Conservation (phyloP, 2,113 vertebrate genomes). For the Psophia crepitans region DNA sequence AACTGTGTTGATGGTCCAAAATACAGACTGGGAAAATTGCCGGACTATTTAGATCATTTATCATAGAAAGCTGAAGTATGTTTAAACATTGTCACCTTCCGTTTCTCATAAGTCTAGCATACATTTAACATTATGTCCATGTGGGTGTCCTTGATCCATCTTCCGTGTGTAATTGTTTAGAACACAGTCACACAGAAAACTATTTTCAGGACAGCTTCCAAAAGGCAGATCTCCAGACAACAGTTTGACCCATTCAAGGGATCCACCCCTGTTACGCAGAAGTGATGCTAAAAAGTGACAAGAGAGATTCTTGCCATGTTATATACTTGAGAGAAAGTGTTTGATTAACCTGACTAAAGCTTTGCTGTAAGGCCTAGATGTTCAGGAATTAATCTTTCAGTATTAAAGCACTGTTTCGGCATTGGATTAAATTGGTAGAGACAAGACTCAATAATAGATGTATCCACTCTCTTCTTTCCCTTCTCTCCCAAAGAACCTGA, state of each 20-base stretch:
- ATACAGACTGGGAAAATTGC: background rate
- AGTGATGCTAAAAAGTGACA: background rate
- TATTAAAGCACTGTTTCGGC: background rate
- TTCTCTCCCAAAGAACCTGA: background rate
- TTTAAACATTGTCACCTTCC: background rate
- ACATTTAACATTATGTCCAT: rapidly evolving
- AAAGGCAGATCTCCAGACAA: background rate
- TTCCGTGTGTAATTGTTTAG: background rate
- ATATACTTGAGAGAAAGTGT: background rate
- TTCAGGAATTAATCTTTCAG: background rate
- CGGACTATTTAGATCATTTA: background rate
- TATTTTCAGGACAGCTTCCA: background rate
- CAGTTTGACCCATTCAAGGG: background rate
- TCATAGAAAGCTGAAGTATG: background rate
- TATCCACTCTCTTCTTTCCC: background rate
- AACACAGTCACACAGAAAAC: background rate
- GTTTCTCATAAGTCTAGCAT: background rate
- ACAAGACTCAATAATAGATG: background rate
- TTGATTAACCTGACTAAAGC: background rate
- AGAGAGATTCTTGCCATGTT: background rate
- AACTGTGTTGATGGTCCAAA: background rate
- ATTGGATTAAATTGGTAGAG: background rate
- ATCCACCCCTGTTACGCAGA: background rate
- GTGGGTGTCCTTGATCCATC: background rate
- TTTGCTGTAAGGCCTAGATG: background rate